Base-by-base conservation (phyloP, 64 coral and sea anemone species). In the Orbicella faveolata region DNA sequence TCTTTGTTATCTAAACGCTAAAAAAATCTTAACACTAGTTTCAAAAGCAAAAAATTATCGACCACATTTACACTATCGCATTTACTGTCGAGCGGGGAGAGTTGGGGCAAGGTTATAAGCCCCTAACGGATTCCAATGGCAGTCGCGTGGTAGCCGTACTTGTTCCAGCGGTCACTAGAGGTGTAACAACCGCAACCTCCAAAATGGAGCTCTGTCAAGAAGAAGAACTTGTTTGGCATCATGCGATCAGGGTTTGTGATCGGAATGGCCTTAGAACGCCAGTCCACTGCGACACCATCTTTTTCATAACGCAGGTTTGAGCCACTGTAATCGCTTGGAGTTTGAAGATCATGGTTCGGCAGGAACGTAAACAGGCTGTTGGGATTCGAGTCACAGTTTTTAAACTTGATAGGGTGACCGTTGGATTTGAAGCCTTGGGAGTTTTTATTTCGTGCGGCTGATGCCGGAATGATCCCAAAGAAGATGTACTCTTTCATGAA, bases 171-270 rank as follows among this genome's bases (percentile, higher is more conserved):
- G 67, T 93, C 87, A 76, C 78, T 93, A 20, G 92, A 93, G 0
- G 78, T 93, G 79, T 93, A 93, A 26, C 53, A 67, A 21, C 92
- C 92, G 65, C 87, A 77, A 34, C 92, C 92, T 72, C 92, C 92
- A 61, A 93, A 93, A 52, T 93, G 92, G 9, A 93, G 26, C 66
- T 93, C 92, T 16, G 92, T 93, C 19, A 93, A 81, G 66, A 93
- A 84, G 68, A 92, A 92, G 63, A 79, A 92, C 4, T 87, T 52
- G 6, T 51, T 36, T 10, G 90, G 83, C 36, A 93, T 79, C 18
- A 35, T 44, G 33, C 66, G 84, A 34, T 78, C 75, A 73, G 83
- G 63, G 70, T 63, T 35, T 34, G 77, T 80, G 15, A 67, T 33
- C 44, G 52, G 63, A 21, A 48, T 80, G 61, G 77, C 39, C 36